A percentile compares a stretch with the other conserved stretches of the same genome.
Evolutionary conservation across 2,888 invertebrate species (phyloP).

Genomic region (Crocallis elinguaria): DNA sequence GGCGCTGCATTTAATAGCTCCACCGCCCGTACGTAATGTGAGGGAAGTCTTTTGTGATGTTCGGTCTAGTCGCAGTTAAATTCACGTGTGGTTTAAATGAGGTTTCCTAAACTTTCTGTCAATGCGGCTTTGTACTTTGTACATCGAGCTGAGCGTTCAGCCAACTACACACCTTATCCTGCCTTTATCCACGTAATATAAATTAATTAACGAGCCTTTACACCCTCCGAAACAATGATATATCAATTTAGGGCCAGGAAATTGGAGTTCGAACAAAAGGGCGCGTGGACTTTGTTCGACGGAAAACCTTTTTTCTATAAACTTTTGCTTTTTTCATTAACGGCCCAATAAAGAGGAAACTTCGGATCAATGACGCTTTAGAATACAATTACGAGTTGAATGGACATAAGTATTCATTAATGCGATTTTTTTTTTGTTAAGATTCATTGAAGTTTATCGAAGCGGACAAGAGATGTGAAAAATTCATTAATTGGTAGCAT

Average conservation of each 20-base stretch:
- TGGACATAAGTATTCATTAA: conserved; percentile 21
- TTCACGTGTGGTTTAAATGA: conserved; percentile 50
- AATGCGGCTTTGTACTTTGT: conserved; percentile 54
- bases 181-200: conserved; percentile 32
- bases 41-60: conserved; percentile 44
- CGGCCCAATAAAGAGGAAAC: conserved; percentile 32
- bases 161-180: conserved; percentile 22
- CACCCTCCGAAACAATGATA: conserved; percentile 36
- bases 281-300: conserved; percentile 27
- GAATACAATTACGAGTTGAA: conserved; percentile 29
- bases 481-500: neutral
- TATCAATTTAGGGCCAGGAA: conserved; percentile 38
- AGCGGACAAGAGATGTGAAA: neutral
- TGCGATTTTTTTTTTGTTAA: conserved; percentile 15
- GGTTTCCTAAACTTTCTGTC: conserved; percentile 51
- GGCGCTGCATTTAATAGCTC: conserved; percentile 20
- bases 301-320: conserved; percentile 31
- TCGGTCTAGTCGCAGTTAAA: conserved; percentile 51
- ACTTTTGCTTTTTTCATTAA: conserved; percentile 32
- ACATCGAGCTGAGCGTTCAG: conserved; percentile 45
- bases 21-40: conserved; percentile 1
- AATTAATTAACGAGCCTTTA: conserved; percentile 45
- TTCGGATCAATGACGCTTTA: conserved; percentile 30
- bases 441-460: neutral
- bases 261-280: conserved; percentile 35